Evolutionary conservation across 2,888 invertebrate genomes (phyloP).

Genomic region (Ophraella communa): DNA sequence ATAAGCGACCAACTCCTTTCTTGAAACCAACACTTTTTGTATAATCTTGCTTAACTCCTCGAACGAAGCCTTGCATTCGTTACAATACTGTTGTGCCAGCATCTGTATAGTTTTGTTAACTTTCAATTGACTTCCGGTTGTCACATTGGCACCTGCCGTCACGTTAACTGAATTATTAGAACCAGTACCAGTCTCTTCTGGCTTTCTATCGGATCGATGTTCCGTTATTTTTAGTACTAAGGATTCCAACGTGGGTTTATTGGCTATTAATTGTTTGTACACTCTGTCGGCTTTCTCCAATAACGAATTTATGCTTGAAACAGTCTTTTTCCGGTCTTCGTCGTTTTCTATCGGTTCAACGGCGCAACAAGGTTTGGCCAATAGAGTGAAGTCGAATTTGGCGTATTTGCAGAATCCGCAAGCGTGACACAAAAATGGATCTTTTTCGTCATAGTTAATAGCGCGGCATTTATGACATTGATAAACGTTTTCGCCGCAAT

Average conservation of each 20-base stretch:
- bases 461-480: slow-evolving; percentile 98
- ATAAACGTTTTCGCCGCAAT: slow-evolving; percentile 98
- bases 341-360: slow-evolving; percentile 97
- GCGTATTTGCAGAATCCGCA: slow-evolving; percentile 99
- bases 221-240: slow-evolving; percentile 87
- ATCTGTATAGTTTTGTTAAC: slow-evolving; percentile 94
- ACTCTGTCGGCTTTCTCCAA: slow-evolving; percentile 94
- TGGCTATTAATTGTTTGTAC: slow-evolving; percentile 87
- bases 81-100: slow-evolving; percentile 93
- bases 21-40: slow-evolving; percentile 89
- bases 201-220: slow-evolving; percentile 76
- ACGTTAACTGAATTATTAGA: slow-evolving; percentile 38
- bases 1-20: slow-evolving; percentile 89
- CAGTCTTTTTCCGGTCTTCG: slow-evolving; percentile 94
- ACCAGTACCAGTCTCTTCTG: slow-evolving; percentile 58
- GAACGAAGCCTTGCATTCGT: slow-evolving; percentile 92
- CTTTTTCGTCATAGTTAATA: slow-evolving; percentile 98
- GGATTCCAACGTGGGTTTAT: slow-evolving; percentile 88
- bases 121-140: slow-evolving; percentile 59
- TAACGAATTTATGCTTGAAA: slow-evolving; percentile 86
- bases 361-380: slow-evolving; percentile 91
- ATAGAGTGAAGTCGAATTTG: slow-evolving; percentile 94
- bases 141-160: slow-evolving; percentile 39
- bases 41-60: slow-evolving; percentile 92
- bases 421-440: slow-evolving; percentile 97